Evolutionary conservation across 2,888 invertebrate species (phyloP), one percentile per base, ranked within the genome.

Genomic region (Xestobium rufovillosum): DNA sequence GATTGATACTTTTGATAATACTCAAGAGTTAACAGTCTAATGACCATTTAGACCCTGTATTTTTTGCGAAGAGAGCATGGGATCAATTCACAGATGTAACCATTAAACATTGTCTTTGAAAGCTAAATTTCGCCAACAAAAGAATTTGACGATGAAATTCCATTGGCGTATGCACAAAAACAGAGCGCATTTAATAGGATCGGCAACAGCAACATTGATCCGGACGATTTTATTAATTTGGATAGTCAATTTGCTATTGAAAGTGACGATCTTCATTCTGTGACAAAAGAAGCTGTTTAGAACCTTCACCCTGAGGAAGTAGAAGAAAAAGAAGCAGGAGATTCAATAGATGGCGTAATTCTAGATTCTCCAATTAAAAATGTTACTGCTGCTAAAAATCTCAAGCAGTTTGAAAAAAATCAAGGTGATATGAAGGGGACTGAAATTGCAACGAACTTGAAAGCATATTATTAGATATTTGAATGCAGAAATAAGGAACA

Each of bases 221-320:
- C 23, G 6, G 23, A 19, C n/a, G 23, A 19, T 19, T 19, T 19
- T 19, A 19, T 19, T 19, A 19, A 19, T 19, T 19, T 19, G 23
- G 23, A 19, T n/a, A n/a, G n/a, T 94, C 94, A 13, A 19, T n/a
- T 8, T 19, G 23, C n/a, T 6, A n/a, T 19, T 8, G 23, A 19
- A 19, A n/a, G n/a, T 8, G 23, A 19, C n/a, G 23, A 19, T n/a
- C 23, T 19, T n/a, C n/a, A 19, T n/a, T 19, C 23, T 8, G 23
- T n/a, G n/a, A 8, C n/a, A 19, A 19, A 6, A 19, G n/a, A 6
- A 19, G n/a, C 23, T 19, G 6, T 19, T 19, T 19, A 8, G n/a
- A 8, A 8, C 23, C 23, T 8, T 19, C 6, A 19, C n/a, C 23
- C 23, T 19, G 23, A 19, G 23, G 6, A 19, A 19, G 23, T n/a